Evolutionary conservation across 92 coral and sea anemone species (phyloP).

Genomic region (Desmophyllum pertusum): DNA sequence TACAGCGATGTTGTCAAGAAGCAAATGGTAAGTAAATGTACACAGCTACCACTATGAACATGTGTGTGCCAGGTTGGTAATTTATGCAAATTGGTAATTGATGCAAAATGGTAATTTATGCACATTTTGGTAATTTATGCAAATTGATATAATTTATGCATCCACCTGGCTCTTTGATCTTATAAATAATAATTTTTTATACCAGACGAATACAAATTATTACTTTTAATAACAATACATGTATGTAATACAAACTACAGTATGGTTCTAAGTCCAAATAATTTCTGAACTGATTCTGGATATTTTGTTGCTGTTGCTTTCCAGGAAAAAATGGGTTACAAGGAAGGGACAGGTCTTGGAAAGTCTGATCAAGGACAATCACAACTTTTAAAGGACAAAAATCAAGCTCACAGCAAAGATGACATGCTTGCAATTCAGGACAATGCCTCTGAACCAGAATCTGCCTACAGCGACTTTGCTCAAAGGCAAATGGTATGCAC

Average conservation of each 20-base stretch:
- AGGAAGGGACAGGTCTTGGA: conserved; percentile 77
- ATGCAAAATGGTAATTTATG: too few relatives aligned
- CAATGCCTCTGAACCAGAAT: conserved; percentile 36
- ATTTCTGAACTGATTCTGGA: neutral
- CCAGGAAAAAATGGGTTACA: conserved; percentile 89
- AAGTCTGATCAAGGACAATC: conserved; percentile 79
- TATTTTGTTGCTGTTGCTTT: neutral
- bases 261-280: neutral
- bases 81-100: too few relatives aligned
- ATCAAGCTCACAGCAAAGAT: conserved; percentile 57
- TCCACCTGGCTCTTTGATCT: neutral
- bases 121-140: neutral
- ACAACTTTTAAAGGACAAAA: conserved; percentile 47
- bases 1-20: conserved; percentile 33
- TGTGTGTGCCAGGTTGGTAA: too few relatives aligned
- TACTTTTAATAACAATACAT: too few relatives aligned
- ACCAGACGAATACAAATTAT: too few relatives aligned
- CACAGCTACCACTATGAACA: too few relatives aligned
- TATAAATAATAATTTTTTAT: too few relatives aligned
- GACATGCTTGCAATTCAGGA: conserved; percentile 53
- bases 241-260: too few relatives aligned
- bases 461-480: conserved; percentile 82
- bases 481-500: conserved; percentile 79
- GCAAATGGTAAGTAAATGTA: conserved; percentile 15
- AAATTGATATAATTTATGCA: neutral